These are phyloP conservation scores for Olivierus martensii DNA, from an alignment of 1,140 invertebrate genomes.

Conservation along the genomic window DNA sequence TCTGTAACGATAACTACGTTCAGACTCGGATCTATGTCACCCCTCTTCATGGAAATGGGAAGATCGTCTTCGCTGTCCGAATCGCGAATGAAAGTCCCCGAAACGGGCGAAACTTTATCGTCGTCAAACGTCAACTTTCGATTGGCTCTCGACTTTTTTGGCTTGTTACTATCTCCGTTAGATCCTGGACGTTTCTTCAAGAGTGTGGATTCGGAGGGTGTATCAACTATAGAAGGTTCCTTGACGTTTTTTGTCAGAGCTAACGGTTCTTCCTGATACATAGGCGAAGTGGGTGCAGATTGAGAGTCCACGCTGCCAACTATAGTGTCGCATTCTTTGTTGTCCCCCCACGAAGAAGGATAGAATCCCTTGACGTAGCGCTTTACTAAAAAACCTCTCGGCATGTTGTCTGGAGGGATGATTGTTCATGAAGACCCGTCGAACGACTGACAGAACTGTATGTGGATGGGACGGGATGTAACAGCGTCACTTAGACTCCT, in stretches of 20 bases:
- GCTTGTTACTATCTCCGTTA: conserved; percentile 19
- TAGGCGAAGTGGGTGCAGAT: conserved; percentile 11
- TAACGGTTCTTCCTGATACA: conserved; percentile 1
- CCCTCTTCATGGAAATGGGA: conserved; percentile 45
- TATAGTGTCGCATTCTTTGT: conserved; percentile 25
- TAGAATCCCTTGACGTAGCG: conserved; percentile 14
- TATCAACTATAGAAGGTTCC: conserved; percentile 21
- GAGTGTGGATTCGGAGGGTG: not conserved
- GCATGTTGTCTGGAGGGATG: conserved; percentile 24
- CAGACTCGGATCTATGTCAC: conserved; percentile 91
- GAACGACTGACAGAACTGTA: too few relatives aligned
- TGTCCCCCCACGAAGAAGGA: conserved; percentile 20
- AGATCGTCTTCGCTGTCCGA: conserved; percentile 16
- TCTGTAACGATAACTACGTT: conserved; percentile 94
- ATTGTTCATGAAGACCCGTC: too few relatives aligned
- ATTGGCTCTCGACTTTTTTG: conserved; percentile 39
- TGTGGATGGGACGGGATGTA: too few relatives aligned
- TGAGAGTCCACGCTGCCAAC: conserved; percentile 20
- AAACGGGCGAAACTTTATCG: conserved; percentile 93
- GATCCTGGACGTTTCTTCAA: too few relatives aligned
- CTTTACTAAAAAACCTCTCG: conserved; percentile 35
- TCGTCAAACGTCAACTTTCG: conserved; percentile 79
- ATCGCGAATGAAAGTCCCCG: conserved; percentile 78
- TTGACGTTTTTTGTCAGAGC: too few relatives aligned
- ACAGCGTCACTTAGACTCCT: too few relatives aligned